Evolutionary conservation across 2,113 vertebrate genomes (phyloP).

Genomic region (Limanda limanda): DNA sequence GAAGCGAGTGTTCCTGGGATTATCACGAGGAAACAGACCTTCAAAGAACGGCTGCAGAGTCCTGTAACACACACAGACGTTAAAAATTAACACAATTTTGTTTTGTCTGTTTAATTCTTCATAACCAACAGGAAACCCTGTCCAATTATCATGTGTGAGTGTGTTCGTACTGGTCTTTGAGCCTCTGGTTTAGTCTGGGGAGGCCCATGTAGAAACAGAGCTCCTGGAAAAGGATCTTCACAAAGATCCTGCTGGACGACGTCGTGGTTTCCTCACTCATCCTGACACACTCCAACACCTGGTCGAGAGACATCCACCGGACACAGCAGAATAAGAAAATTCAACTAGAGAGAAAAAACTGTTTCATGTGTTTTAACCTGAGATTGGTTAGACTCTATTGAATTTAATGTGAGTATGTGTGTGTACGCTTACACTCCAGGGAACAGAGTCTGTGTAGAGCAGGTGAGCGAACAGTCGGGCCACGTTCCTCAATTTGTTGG

Average conservation of each 20-base stretch:
- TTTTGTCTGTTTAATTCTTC: not conserved
- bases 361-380: not conserved
- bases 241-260: slow-evolving; percentile 98
- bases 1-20: slow-evolving; percentile 97
- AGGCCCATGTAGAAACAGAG: slow-evolving; percentile 99
- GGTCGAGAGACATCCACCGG: slow-evolving; percentile 10
- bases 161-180: slow-evolving; percentile 91
- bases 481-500: slow-evolving; percentile 98
- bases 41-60: slow-evolving; percentile 95
- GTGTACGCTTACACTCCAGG: slow-evolving; percentile 92
- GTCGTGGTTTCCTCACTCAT: slow-evolving; percentile 98
- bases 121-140: not conserved
- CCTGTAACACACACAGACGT: slow-evolving; percentile 79
- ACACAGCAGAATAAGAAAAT: not conserved
- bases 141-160: not conserved
- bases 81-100: not conserved
- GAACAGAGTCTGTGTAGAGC: slow-evolving; percentile 95
- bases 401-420: slow-evolving; percentile 17
- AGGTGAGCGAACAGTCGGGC: slow-evolving; percentile 98
- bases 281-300: slow-evolving; percentile 96
- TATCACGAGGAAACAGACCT: slow-evolving; percentile 95
- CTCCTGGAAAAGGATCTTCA: slow-evolving; percentile 99
- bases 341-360: not conserved
- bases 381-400: not conserved
- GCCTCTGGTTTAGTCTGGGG: slow-evolving; percentile 93